These are phyloP conservation scores for Galeopsomyia nigrocyanea DNA, from an alignment of 2,888 invertebrate genomes.

Conservation along the genomic window DNA sequence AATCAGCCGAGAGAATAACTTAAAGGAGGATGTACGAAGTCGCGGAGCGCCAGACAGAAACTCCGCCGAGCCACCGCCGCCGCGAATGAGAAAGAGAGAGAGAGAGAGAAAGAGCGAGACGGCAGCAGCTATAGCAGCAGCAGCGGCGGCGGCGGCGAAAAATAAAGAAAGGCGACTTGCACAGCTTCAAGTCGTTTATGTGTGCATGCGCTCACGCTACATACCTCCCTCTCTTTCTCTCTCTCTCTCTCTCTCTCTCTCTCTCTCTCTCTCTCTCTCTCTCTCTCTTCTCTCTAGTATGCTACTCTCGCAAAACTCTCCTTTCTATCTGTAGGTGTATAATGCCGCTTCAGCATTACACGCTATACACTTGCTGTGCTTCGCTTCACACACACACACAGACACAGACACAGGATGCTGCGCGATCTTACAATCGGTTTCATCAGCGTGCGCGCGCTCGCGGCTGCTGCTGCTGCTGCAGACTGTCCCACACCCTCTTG, in stretches of 20 bases:
- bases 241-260: constrained; percentile 14
- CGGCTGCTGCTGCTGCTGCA: too few species aligned
- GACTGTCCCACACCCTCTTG: too few species aligned
- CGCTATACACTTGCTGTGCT: constrained; percentile 58
- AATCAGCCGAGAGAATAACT: constrained; percentile 23
- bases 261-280: constrained; percentile 16
- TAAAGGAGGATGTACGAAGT: constrained; percentile 2
- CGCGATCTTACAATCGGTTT: constrained; percentile 59
- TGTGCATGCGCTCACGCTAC: neutral
- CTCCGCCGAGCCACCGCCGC: neutral
- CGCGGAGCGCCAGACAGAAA: neutral
- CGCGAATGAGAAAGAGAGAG: neutral
- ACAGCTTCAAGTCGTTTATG: constrained; percentile 26
- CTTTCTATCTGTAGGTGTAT: constrained; percentile 53
- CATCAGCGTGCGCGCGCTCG: constrained; percentile 56
- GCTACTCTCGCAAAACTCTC: constrained; percentile 23
- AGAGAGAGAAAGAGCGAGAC: neutral
- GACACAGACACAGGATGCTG: constrained; percentile 50
- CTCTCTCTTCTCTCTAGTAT: constrained; percentile 1
- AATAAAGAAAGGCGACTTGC: constrained; percentile 31
- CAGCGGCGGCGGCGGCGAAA: neutral
- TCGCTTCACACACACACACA: constrained; percentile 2
- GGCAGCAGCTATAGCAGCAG: too few species aligned
- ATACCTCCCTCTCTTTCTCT: constrained; percentile 24
- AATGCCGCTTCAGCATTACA: constrained; percentile 54